Conservation (phyloP, 2,888 invertebrate species). For the Aspidiotus rigidus region DNA sequence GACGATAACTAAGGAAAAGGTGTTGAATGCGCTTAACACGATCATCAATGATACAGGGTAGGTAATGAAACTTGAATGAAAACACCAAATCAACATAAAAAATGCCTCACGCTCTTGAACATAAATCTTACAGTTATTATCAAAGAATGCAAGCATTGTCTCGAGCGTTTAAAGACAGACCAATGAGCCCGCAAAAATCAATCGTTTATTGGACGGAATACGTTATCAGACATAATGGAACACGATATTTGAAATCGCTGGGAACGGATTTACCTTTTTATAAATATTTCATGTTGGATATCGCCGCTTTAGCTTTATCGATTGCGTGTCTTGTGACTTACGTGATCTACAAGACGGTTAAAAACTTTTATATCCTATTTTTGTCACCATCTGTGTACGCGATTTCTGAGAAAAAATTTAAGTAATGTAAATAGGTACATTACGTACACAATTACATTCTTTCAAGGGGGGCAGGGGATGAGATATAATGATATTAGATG, state of each 20-base stretch:
- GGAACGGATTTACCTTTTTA: slow-evolving; percentile 1
- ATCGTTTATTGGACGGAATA: slow-evolving; percentile 16
- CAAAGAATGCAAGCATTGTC: slow-evolving; percentile 18
- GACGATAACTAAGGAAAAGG: neutral
- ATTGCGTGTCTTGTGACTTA: neutral
- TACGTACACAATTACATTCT: no score
- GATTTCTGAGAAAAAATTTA: no score
- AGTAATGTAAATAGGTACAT: no score
- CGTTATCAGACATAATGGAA: slow-evolving; percentile 12
- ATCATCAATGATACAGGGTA: slow-evolving; percentile 13
- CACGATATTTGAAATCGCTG: neutral
- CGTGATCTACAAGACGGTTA: no score
- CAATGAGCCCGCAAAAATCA: slow-evolving; percentile 1
- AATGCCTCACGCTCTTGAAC: neutral
- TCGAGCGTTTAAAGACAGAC: slow-evolving; percentile 10
- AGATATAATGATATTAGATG: no score
- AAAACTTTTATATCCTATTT: no score
- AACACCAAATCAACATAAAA: no score
- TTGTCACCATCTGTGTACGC: no score
- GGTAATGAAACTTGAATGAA: neutral
- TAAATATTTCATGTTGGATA: slow-evolving; percentile 11
- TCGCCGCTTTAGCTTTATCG: neutral
- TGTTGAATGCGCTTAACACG: neutral
- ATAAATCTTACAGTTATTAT: neutral
- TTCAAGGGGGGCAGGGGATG: no score